Base-by-base conservation (phyloP, 2,888 invertebrate species). In the Abrostola tripartita region DNA sequence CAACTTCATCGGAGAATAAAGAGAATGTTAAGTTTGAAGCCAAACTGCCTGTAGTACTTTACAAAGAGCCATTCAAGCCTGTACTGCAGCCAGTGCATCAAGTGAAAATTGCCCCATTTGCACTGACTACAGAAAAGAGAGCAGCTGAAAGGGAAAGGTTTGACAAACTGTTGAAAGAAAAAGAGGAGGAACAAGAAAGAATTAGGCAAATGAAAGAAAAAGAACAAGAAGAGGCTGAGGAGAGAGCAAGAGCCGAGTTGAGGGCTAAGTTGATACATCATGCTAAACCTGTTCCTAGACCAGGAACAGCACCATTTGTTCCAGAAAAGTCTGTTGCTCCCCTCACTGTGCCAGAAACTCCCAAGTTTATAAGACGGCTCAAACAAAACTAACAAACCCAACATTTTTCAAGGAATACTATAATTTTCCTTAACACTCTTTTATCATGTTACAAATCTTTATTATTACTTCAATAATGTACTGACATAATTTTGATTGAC, bases 61-160 rank as follows among this genome's bases (percentile, higher is more conserved):
- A 95, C 54, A 96, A 95, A 78, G 94, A 96, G 77, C 97, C 97
- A 0, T 97, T 97, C 81, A 94, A 95, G 59, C 96, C 97, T 5
- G 90, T 95, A 37, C 93, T 95, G 60, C 88, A 92, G 14, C 88
- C 91, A 24, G 87, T 90, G 40, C 93, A 95, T 2, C 68, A 94
- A 6, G 77, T 91, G 0, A 94, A 93, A 82, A 81, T 91, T 7
- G 88, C 88, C 10, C 96, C 95, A 40, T 96, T 97, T 88, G 88
- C 93, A 5, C 86, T 97, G n/a, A 95, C 95, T 55, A 96, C 97
- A 1, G 96, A 96, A 63, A 95, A 95, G 67, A 88, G 97, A 61
- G 96, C 96, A 0, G 93, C 90, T 10, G 95, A 97, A 65, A 89
- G 97, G 40, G 95, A 95, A 52, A 94, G 92, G 47, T 97, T 95